Evolutionary conservation across 1,140 invertebrate genomes (phyloP).

Genomic region (Pseudobourletiella spinata): DNA sequence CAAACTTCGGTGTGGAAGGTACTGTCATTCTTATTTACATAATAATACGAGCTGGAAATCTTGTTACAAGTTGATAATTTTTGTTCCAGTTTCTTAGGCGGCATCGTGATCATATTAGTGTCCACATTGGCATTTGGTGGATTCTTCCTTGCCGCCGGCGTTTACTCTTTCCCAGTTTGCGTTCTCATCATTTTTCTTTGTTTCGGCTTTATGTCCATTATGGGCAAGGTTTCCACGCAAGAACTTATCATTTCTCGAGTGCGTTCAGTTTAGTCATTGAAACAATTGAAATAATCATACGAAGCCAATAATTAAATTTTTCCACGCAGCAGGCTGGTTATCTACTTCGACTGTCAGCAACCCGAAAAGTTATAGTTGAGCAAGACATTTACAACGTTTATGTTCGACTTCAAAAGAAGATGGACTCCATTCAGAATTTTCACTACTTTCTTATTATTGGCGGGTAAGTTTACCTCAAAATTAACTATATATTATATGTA

Average conservation of each 20-base stretch:
- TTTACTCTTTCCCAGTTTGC: not conserved
- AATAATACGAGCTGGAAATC: not conserved
- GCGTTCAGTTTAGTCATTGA: too few species aligned
- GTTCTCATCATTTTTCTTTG: not conserved
- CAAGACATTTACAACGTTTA: slow-evolving; percentile 19
- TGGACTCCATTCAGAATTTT: slow-evolving; percentile 4
- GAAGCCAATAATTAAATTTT: not conserved
- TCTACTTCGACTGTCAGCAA: slow-evolving; percentile 2
- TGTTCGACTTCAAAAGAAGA: slow-evolving; percentile 21
- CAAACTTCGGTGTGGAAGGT: slow-evolving; percentile 2
- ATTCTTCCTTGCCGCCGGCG: not conserved
- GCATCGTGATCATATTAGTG: not conserved
- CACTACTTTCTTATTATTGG: slow-evolving; percentile 21
- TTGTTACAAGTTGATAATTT: too few species aligned
- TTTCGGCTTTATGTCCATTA: not conserved
- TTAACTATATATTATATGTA: too few species aligned
- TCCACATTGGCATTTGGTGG: not conserved
- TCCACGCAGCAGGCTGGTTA: slow-evolving; percentile 13
- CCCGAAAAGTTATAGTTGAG: slow-evolving; percentile 7
- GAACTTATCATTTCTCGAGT: slow-evolving; percentile 12
- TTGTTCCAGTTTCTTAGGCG: not conserved
- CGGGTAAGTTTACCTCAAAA: slow-evolving; percentile 7
- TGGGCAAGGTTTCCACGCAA: not conserved
- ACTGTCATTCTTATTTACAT: not conserved
- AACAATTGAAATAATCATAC: too few species aligned